These are phyloP conservation scores for Apomyelois bistriatella DNA, from an alignment of 2,888 invertebrate genomes.

Conservation along the genomic window DNA sequence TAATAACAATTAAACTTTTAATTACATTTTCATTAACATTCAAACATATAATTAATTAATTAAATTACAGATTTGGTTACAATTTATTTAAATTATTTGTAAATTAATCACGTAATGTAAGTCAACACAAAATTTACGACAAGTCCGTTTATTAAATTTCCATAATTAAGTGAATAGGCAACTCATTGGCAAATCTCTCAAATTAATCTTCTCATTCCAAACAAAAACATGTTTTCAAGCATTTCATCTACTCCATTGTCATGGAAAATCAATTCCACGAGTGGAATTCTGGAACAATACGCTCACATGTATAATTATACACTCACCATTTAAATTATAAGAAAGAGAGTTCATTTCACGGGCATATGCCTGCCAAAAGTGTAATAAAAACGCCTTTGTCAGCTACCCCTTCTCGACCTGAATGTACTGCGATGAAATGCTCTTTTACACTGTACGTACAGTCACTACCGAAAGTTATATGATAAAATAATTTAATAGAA, in stretches of 20 bases:
- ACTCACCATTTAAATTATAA: slow-evolving; percentile 43
- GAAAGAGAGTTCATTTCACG: slow-evolving; percentile 46
- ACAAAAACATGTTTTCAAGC: background rate
- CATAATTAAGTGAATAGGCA: no score
- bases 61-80: no score
- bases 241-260: background rate
- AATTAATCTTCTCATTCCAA: background rate
- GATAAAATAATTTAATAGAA: background rate
- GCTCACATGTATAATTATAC: slow-evolving; percentile 49
- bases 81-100: no score
- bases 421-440: slow-evolving; percentile 57
- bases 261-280: background rate
- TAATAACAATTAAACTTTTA: no score
- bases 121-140: no score
- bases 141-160: no score
- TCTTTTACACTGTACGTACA: slow-evolving; percentile 57
- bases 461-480: background rate
- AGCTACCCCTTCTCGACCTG: slow-evolving; percentile 57
- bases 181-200: background rate
- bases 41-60: no score
- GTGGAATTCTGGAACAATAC: slow-evolving; percentile 12
- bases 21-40: no score
- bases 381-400: slow-evolving; percentile 71
- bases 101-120: no score
- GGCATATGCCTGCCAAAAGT: slow-evolving; percentile 62